Percentiles rank a stretch among this genome's conserved stretches.
Evolutionary conservation across 2,888 invertebrate species (phyloP).

Genomic region (Micoletzkya japonica): DNA sequence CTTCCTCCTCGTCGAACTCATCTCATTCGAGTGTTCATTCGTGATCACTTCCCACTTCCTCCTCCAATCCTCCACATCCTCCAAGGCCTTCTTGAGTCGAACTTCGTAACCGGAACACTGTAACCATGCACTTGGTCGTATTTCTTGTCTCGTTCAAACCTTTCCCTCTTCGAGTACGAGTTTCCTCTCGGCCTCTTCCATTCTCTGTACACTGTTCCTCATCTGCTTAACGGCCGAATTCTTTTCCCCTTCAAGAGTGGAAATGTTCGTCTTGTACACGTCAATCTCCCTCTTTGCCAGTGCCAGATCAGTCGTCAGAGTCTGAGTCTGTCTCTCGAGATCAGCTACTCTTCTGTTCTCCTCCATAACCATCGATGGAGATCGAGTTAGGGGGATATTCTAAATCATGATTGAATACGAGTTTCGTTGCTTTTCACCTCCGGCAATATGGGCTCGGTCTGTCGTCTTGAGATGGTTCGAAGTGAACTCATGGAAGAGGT

Average conservation of each 20-base stretch:
- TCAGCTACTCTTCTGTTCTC: slow-evolving; percentile 16
- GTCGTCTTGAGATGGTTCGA: slow-evolving; percentile 13
- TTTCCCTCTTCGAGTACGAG: slow-evolving; percentile 12
- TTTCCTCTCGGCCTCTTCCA: slow-evolving; percentile 21
- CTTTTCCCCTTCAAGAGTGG: slow-evolving; percentile 14
- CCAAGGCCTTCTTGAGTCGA: slow-evolving; percentile 13
- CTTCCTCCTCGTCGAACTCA: slow-evolving; percentile 21
- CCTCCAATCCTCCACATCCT: slow-evolving; percentile 28
- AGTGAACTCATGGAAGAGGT: slow-evolving; percentile 13
- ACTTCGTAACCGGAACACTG: slow-evolving; percentile 2
- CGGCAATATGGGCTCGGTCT: slow-evolving; percentile 28
- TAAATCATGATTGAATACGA: slow-evolving; percentile 7
- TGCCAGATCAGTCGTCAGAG: slow-evolving; percentile 16
- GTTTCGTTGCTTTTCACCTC: slow-evolving; percentile 22
- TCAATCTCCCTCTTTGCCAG: slow-evolving; percentile 24
- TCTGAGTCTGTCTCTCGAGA: slow-evolving; percentile 17
- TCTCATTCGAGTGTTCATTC: slow-evolving; percentile 8
- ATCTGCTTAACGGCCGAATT: slow-evolving; percentile 5
- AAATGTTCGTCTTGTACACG: slow-evolving; percentile 23
- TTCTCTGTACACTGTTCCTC: neutral
- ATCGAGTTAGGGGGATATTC: slow-evolving; percentile 36
- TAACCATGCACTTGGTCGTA: neutral
- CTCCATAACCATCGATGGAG: slow-evolving; percentile 33
- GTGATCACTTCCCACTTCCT: slow-evolving; percentile 25
- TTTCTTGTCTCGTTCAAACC: neutral